A percentile compares a stretch with the other conserved stretches of the same genome.
These are phyloP conservation scores for Mesaphorura yosii DNA, from an alignment of 1,140 invertebrate genomes.

Conservation along the genomic window DNA sequence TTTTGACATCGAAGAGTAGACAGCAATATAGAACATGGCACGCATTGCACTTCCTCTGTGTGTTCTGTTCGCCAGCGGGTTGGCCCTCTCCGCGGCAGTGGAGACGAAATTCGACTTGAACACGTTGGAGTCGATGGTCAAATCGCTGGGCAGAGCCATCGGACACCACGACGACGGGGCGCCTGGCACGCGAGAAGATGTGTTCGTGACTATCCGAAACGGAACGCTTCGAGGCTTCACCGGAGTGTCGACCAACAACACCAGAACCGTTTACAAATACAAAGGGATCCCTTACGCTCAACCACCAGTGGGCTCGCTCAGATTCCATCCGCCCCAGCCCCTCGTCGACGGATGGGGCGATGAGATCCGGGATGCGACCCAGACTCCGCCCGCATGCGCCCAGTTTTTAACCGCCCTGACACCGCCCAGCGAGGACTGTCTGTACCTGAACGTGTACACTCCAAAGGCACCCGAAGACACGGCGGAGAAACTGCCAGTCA, in stretches of 20 bases:
- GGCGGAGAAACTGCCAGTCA: constrained; percentile 4
- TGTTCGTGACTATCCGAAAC: not conserved
- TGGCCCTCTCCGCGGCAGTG: too few species aligned
- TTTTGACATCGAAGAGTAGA: too few species aligned
- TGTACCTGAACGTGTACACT: constrained; percentile 48
- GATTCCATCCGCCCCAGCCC: constrained; percentile 28
- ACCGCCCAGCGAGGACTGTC: constrained; percentile 47
- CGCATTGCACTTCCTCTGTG: too few species aligned
- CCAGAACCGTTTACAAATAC: constrained; percentile 1
- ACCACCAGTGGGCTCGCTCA: constrained; percentile 7
- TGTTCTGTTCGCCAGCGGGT: too few species aligned
- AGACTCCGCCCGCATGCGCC: constrained; percentile 34
- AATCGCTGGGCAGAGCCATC: too few species aligned
- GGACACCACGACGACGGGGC: too few species aligned
- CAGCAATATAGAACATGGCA: too few species aligned
- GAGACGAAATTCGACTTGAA: too few species aligned
- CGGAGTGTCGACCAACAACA: not conserved
- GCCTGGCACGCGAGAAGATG: too few species aligned
- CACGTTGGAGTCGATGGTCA: too few species aligned
- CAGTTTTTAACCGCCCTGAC: constrained; percentile 35
- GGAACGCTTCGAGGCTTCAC: not conserved
- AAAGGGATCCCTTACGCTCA: constrained; percentile 5
- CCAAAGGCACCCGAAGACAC: constrained; percentile 39
- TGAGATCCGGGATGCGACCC: constrained; percentile 35
- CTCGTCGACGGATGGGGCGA: constrained; percentile 34